Base-by-base conservation (phyloP, 2,888 invertebrate genomes). In the Lissocephala sabroskyi region DNA sequence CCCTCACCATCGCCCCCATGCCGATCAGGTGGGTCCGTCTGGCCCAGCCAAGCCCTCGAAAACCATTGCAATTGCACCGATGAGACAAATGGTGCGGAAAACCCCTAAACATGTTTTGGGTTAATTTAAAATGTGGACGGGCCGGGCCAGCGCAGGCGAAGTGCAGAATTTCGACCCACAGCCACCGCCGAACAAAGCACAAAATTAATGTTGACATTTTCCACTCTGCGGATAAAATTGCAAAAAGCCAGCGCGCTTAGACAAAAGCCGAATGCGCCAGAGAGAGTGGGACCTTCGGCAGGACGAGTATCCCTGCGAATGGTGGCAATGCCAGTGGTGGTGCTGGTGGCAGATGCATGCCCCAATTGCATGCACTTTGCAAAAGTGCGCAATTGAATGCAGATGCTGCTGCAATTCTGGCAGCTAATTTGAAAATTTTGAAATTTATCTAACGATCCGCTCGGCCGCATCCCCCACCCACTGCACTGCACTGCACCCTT, bases 41-140 rank as follows among this genome's bases (percentile, higher is more conserved):
- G n/a, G n/a, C n/a, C n/a, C n/a, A n/a, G n/a, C n/a, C n/a, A n/a
- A n/a, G n/a, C n/a, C n/a, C n/a, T n/a, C n/a, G n/a, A n/a, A n/a
- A n/a, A n/a, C n/a, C n/a, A n/a, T 26, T 59, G 48, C 45, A 47
- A 32, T 42, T 65, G 66, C 73, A 62, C 44, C 66, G 73, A 57
- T 53, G 56, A 3, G 7, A 23, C 7, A 23, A 81, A 76, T 78
- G 75, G 68, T 71, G 75, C 62, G 75, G 81, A 78, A 76, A 80
- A 79, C 80, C 81, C 79, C 79, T 81, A 79, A 79, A 79, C 81
- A 79, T 80, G 79, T 80, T 80, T 79, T 62, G 67, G 71, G 79
- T 81, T 80, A 81, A 81, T 80, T 81, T 80, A 74, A 80, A 81
- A 77, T 80, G 79, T 62, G 81, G 76, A n/a, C n/a, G n/a, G n/a